These are phyloP conservation scores for Lasioglossum pauxillum DNA, from an alignment of 2,888 invertebrate genomes.

Conservation along the genomic window DNA sequence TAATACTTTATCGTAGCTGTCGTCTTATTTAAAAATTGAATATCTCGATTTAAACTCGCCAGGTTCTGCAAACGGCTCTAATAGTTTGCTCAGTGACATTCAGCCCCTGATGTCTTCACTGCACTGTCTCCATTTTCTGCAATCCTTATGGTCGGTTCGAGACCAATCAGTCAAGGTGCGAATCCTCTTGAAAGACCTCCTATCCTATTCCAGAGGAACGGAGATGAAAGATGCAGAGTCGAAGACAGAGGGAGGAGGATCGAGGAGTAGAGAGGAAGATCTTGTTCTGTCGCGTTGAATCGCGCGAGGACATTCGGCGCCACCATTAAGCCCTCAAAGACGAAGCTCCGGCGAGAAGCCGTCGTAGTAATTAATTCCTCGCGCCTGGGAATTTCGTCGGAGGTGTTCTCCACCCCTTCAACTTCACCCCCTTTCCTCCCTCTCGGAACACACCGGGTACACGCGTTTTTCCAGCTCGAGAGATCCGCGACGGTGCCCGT, in stretches of 20 bases:
- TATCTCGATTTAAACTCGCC: too few relatives aligned
- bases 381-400: constrained; percentile 67
- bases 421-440: background rate
- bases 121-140: background rate
- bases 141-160: background rate
- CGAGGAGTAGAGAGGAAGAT: background rate
- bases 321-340: constrained; percentile 53
- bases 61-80: too few relatives aligned
- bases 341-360: constrained; percentile 35
- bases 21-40: too few relatives aligned
- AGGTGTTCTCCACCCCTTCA: background rate
- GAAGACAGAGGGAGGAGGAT: background rate
- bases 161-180: background rate
- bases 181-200: background rate
- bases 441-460: background rate
- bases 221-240: background rate
- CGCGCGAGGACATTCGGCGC: constrained; percentile 49
- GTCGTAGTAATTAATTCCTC: constrained; percentile 58
- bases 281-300: constrained; percentile 25
- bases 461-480: constrained; percentile 6
- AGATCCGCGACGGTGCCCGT: background rate
- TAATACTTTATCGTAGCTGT: too few relatives aligned
- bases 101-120: background rate
- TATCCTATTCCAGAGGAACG: background rate
- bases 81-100: too few relatives aligned